Conservation (phyloP, 2,888 invertebrate genomes). For the Chrysomela aeneicollis region DNA sequence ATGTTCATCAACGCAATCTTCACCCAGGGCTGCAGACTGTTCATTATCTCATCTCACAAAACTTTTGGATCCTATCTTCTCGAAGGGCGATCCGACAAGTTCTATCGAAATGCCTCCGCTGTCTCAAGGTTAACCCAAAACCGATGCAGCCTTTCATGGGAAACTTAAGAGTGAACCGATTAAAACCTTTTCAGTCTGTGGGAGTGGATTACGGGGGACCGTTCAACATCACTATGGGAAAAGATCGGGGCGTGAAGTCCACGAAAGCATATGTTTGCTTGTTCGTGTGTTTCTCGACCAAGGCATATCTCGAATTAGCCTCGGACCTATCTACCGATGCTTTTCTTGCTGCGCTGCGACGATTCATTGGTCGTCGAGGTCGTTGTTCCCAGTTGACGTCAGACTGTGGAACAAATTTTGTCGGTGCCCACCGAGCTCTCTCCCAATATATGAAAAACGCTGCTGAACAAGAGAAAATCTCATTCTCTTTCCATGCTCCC, state of each 20-base stretch:
- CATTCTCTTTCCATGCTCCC: conserved; percentile 16
- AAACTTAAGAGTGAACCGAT: neutral
- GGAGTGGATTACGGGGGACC: neutral
- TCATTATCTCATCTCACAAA: conserved; percentile 6
- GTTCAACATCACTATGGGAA: conserved; percentile 1
- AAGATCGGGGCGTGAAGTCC: neutral
- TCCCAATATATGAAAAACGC: neutral
- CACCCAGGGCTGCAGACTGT: conserved; percentile 17
- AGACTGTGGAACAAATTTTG: conserved; percentile 23
- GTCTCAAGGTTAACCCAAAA: no score
- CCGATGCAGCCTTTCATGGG: neutral
- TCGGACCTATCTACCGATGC: conserved; percentile 11
- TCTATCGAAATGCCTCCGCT: neutral
- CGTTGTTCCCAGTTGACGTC: conserved; percentile 22
- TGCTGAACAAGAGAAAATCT: neutral
- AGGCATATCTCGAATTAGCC: conserved; percentile 22
- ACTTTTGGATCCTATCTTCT: conserved; percentile 21
- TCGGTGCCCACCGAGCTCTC: conserved; percentile 11
- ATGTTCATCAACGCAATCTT: conserved; percentile 16
- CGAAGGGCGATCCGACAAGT: neutral
- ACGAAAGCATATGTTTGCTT: conserved; percentile 17
- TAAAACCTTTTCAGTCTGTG: neutral
- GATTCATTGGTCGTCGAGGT: conserved; percentile 31
- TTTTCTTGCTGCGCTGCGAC: conserved; percentile 23
- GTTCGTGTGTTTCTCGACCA: conserved; percentile 25